Percentiles rank a stretch among this genome's conserved stretches.
Evolutionary conservation across 2,113 vertebrate genomes (phyloP).

Genomic region (Puma concolor): DNA sequence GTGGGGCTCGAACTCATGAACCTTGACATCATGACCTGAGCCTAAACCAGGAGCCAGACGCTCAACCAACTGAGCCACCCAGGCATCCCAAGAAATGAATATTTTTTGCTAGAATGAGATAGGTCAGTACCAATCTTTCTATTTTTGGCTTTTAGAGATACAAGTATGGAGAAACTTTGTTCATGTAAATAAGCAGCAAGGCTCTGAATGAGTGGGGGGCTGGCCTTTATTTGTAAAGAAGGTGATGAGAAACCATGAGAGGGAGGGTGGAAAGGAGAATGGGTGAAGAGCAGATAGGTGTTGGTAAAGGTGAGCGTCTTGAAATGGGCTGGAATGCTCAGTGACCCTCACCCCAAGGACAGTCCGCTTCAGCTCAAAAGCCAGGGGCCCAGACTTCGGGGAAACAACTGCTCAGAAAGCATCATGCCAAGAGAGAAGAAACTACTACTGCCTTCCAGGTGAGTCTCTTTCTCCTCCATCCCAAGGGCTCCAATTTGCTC

Average conservation of each 20-base stretch:
- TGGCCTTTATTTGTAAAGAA: neutral
- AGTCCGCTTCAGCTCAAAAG: fast-evolving
- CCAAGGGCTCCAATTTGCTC: neutral
- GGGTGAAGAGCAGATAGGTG: neutral
- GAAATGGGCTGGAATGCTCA: fast-evolving
- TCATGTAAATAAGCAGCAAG: neutral
- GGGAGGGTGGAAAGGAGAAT: fast-evolving
- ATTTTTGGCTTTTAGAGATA: neutral
- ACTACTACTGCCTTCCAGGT: fast-evolving
- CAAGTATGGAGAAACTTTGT: neutral
- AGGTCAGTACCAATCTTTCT: neutral
- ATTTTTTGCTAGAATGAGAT: neutral
- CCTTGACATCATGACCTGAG: no score
- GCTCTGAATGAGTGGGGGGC: fast-evolving
- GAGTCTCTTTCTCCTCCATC: neutral
- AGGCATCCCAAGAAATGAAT: no score
- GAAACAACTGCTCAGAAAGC: neutral
- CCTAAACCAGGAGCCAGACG: no score
- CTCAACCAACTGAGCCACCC: no score
- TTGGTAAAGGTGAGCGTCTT: fast-evolving
- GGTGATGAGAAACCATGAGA: neutral
- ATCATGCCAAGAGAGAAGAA: neutral
- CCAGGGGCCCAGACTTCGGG: neutral
- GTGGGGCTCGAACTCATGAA: no score
- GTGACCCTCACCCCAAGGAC: fast-evolving